phyloP scores from a whole-genome alignment of 2,797 vertebrate species.

The Cyclura pinguis region DNA sequence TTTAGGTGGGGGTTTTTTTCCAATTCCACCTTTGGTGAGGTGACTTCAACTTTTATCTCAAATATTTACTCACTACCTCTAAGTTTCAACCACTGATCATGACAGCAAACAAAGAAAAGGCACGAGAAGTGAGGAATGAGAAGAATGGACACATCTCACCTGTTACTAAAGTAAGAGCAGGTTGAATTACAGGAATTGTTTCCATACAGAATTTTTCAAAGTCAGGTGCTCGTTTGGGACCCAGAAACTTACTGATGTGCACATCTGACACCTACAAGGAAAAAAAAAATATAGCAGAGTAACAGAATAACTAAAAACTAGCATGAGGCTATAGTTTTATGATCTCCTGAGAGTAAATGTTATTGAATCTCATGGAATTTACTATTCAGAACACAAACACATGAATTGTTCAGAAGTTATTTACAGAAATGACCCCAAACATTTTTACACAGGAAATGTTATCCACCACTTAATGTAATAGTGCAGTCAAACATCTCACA shows the following conservation, averaged over 20 bases:
- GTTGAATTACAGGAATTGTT: slow-evolving; percentile 89
- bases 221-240: slow-evolving; percentile 87
- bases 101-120: not conserved
- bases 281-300: slow-evolving; percentile 18
- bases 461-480: not conserved
- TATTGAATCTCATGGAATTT: not conserved
- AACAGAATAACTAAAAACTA: not conserved
- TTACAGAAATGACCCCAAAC: slow-evolving; percentile 26
- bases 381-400: not conserved
- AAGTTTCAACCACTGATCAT: not conserved
- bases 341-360: not conserved
- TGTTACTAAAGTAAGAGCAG: slow-evolving; percentile 92
- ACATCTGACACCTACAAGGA: slow-evolving; percentile 92
- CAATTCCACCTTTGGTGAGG: not conserved
- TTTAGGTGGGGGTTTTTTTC: not conserved
- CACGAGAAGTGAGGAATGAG: not conserved
- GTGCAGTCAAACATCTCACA: not conserved
- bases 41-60: not conserved
- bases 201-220: slow-evolving; percentile 95
- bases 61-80: not conserved
- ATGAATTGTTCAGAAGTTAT: not conserved
- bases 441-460: slow-evolving; percentile 13
- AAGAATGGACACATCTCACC: slow-evolving; percentile 79
- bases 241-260: slow-evolving; percentile 93
- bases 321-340: not conserved